phyloP scores from a whole-genome alignment of 1,140 invertebrate genomes.

The Metopolophium dirhodum region DNA sequence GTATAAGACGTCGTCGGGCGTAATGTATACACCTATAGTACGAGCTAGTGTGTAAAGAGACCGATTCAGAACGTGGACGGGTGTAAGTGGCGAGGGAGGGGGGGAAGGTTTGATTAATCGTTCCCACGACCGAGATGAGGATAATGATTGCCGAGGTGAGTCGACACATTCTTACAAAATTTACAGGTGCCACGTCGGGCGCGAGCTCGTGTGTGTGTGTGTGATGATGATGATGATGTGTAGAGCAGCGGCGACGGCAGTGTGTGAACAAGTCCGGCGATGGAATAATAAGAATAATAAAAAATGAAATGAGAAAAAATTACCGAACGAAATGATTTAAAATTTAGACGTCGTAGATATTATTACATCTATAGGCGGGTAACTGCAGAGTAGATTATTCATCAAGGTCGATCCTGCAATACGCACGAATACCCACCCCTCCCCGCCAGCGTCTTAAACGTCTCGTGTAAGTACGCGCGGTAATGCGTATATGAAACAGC shows the following conservation, averaged over 20 bases:
- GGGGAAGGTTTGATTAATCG: slow-evolving; percentile 49
- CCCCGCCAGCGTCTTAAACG: not conserved
- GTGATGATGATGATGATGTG: slow-evolving; percentile 38
- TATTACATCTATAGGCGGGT: not conserved
- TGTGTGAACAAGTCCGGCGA: slow-evolving; percentile 41
- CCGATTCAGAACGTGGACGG: not conserved
- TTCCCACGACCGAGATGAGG: slow-evolving; percentile 53
- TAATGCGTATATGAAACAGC: not conserved
- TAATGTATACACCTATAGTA: not conserved
- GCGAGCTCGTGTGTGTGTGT: not conserved
- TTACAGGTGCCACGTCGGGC: slow-evolving; percentile 51
- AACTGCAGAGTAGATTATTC: not conserved
- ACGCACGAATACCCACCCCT: slow-evolving; percentile 2
- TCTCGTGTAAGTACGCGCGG: not conserved
- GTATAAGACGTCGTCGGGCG: slow-evolving; percentile 29
- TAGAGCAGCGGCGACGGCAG: not conserved
- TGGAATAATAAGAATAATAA: slow-evolving; percentile 24
- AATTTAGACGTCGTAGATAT: not conserved
- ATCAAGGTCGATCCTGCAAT: not conserved
- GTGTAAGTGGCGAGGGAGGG: not conserved
- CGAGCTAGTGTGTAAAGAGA: not conserved
- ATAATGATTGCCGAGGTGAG: slow-evolving; percentile 56
- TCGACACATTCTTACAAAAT: slow-evolving; percentile 57
- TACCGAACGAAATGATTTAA: slow-evolving; percentile 24
- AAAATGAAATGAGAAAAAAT: slow-evolving; percentile 25